phyloP scores from a whole-genome alignment of 1,140 invertebrate species.

The Ephestia elutella region DNA sequence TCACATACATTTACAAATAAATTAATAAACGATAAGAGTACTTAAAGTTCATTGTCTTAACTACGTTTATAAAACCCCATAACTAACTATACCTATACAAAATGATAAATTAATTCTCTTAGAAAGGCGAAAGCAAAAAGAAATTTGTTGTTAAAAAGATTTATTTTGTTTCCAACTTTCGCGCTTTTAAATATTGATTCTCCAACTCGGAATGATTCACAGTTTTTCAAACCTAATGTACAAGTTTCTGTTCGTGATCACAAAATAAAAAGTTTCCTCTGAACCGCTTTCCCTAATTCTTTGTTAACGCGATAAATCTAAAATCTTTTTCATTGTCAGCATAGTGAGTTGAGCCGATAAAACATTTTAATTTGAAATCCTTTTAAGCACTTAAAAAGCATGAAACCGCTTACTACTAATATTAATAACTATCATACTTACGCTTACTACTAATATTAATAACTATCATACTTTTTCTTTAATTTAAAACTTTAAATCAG shows the following conservation, averaged over 20 bases:
- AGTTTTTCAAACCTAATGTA: conserved; percentile 66
- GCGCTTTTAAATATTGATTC: conserved; percentile 66
- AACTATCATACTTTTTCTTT: too few relatives aligned
- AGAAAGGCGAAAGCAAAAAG: conserved; percentile 27
- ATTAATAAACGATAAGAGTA: too few relatives aligned
- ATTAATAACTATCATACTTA: too few relatives aligned
- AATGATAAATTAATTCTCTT: conserved; percentile 20
- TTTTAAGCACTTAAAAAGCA: too few relatives aligned
- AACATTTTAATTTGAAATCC: background rate
- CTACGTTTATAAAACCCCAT: background rate
- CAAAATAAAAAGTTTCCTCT: conserved; percentile 60
- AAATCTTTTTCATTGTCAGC: conserved; percentile 22
- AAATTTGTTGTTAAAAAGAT: conserved; percentile 45
- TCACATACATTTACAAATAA: too few relatives aligned
- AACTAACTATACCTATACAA: conserved; percentile 1
- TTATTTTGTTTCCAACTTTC: conserved; percentile 49
- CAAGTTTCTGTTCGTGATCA: conserved; percentile 63
- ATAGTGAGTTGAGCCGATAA: background rate
- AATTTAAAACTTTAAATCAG: too few relatives aligned
- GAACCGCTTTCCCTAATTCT: conserved; percentile 49
- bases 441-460: too few relatives aligned
- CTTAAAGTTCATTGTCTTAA: too few relatives aligned
- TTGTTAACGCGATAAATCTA: conserved; percentile 44
- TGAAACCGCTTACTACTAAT: too few relatives aligned
- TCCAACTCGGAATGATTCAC: conserved; percentile 58